These are phyloP conservation scores for Caenorhabditis sulstoni DNA, from an alignment of 2,888 invertebrate species.

Conservation along the genomic window DNA sequence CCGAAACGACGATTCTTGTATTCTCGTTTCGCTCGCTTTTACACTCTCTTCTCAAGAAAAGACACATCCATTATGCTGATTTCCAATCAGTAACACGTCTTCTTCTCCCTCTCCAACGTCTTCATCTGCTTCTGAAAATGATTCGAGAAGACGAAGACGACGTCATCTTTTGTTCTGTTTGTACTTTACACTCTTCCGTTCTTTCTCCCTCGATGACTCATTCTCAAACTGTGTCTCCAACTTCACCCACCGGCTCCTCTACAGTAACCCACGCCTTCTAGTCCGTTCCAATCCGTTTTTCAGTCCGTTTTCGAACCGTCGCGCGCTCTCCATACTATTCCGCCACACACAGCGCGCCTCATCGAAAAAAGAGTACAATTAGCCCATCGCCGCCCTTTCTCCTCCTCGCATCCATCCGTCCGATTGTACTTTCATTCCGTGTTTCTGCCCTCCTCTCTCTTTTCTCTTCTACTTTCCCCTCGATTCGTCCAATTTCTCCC, in stretches of 20 bases:
- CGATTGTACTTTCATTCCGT: conserved; percentile 47
- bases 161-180: conserved; percentile 11
- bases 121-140: not conserved
- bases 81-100: not conserved
- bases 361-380: conserved; percentile 19
- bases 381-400: conserved; percentile 16
- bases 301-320: not conserved
- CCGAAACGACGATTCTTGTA: conserved; percentile 35
- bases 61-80: conserved; percentile 6
- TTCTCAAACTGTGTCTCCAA: no score
- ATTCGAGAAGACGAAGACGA: no score
- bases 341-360: conserved; percentile 4
- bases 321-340: not conserved
- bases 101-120: not conserved
- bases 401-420: not conserved
- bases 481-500: conserved; percentile 20
- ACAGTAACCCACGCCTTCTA: no score
- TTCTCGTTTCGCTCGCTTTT: conserved; percentile 35
- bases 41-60: conserved; percentile 8
- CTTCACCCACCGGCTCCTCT: no score
- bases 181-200: conserved; percentile 1
- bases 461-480: conserved; percentile 35
- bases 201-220: no score
- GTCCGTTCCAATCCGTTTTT: no score
- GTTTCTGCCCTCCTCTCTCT: conserved; percentile 21